phyloP scores from a whole-genome alignment of 2,113 vertebrate species.

The Phaethon lepturus region DNA sequence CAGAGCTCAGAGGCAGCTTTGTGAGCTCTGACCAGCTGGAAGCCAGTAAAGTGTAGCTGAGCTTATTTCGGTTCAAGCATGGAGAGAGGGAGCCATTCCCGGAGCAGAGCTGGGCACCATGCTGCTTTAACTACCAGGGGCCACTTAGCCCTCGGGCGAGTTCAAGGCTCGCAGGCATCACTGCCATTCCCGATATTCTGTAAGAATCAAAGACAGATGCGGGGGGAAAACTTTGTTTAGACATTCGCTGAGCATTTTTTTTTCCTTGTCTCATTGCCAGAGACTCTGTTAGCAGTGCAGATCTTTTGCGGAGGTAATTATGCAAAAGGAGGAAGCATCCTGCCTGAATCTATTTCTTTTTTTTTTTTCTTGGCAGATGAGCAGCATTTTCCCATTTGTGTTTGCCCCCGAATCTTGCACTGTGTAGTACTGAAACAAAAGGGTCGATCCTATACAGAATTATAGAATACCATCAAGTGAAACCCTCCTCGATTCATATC shows the following conservation, averaged over 20 bases:
- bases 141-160: neutral
- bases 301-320: neutral
- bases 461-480: neutral
- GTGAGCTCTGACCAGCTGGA: neutral
- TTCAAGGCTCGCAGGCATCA: neutral
- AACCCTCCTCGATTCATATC: neutral
- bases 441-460: neutral
- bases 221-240: neutral
- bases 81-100: neutral
- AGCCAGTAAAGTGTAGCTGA: conserved; percentile 47
- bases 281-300: neutral
- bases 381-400: neutral
- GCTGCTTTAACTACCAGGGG: neutral
- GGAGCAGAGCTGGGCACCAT: neutral
- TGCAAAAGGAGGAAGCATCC: neutral
- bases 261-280: neutral
- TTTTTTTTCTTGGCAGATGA: neutral
- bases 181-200: neutral
- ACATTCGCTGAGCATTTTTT: neutral
- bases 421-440: neutral
- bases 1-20: neutral
- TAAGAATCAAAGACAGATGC: neutral
- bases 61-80: neutral
- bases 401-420: neutral
- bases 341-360: neutral